phyloP scores from a whole-genome alignment of 2,797 vertebrate species.

The Hippopotamyrus pictus region DNA sequence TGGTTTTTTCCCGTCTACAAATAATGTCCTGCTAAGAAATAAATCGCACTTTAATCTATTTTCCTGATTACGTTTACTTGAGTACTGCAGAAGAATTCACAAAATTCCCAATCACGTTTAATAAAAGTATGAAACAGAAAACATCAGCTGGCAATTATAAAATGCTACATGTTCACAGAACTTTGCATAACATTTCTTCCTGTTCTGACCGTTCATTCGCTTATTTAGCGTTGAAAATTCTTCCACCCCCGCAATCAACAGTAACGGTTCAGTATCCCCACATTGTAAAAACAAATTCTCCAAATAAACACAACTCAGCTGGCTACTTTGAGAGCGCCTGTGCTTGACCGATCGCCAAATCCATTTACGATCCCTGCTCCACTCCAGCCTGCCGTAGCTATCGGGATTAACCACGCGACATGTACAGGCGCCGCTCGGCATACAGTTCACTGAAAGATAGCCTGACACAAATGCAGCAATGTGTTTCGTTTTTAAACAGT shows the following conservation, averaged over 20 bases:
- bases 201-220: neutral
- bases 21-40: neutral
- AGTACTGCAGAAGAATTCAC: neutral
- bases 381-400: neutral
- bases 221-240: neutral
- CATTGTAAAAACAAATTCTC: neutral
- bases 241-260: neutral
- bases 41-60: neutral
- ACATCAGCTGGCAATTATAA: conserved; percentile 17
- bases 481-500: neutral
- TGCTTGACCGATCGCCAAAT: neutral
- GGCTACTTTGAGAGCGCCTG: neutral
- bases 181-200: conserved; percentile 23
- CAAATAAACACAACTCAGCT: neutral
- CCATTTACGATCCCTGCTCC: neutral
- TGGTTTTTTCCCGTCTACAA: neutral
- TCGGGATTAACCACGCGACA: neutral
- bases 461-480: neutral
- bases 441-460: neutral
- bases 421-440: neutral
- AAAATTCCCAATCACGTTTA: conserved; percentile 8
- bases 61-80: neutral
- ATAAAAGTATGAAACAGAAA: conserved; percentile 20
- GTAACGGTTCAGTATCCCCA: neutral
- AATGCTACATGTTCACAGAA: conserved; percentile 29